Evolutionary conservation across 2,797 vertebrate genomes (phyloP), one percentile per base, ranked within the genome.

Genomic region (Channa striata): DNA sequence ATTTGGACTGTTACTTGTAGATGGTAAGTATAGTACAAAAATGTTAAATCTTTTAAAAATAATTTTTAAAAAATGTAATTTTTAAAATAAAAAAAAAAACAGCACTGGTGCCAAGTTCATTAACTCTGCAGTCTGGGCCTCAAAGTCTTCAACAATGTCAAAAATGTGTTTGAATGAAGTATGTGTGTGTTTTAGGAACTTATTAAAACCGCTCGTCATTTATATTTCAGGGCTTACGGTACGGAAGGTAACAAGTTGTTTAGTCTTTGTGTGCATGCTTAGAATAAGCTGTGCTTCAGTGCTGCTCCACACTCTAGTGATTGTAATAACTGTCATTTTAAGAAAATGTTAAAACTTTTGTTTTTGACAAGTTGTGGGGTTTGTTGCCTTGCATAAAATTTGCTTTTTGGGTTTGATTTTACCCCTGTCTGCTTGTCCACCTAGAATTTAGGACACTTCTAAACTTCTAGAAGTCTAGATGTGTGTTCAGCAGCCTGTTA

Each of bases 301-400:
- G 44, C 8, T 19, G 9, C 51, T 25, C 16, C 9, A 43, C 34
- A 8, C 44, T 47, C 6, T 21, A 54, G 19, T 39, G 34, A 59
- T 6, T 52, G 5, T 12, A 16, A 46, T 19, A 10, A 4, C 1
- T 16, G 40, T 49, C 2, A 36, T 43, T 37, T 67, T 59, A 8
- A 43, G 42, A 39, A 12, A 60, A 6, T 43, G 36, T 19, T 10
- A 66, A 37, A 66, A 46, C 2, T 1, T 62, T 61, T 59, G 16
- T 17, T 46, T 57, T 19, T 51, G 56, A 30, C 1, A 17, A 16
- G 12, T 2, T 65, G 59, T 39, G 1, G 6, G 11, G 19, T 59
- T 34, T 70, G 39, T 56, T 64, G 61, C 30, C 74, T 74, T 44
- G n/a, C n/a, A n/a, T n/a, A n/a, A 77, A 47, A 49, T 72, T 34